Base-by-base conservation (phyloP, 1,140 invertebrate genomes). In the Palaemon carinicauda region DNA sequence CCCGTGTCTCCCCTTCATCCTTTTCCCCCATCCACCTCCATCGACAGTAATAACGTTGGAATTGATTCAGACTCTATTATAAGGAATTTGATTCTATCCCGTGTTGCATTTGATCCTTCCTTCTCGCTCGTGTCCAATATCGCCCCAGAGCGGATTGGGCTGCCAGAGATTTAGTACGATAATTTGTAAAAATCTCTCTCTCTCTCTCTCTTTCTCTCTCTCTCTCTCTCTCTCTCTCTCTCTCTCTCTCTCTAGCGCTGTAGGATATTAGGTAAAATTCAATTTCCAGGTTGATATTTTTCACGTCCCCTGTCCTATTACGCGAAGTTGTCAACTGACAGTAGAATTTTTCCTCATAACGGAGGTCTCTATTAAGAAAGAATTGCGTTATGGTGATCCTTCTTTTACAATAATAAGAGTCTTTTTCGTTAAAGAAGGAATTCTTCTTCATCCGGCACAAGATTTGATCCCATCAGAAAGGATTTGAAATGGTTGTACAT, bases 31-130 rank as follows among this genome's bases (percentile, higher is more conserved):
- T 69, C 65, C 24, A 27, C 51, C 5, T 12, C 7, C 29, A 60
- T 10, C 5, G 14, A 10, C 56, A 71, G 80, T 81, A 71, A 71
- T 71, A 81, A 81, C 80, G 33, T 31, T 81, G 60, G 33, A 71
- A 81, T 71, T 69, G 80, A 81, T 81, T 81, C 65, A 81, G 80
- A 81, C 50, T 81, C 79, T 56, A 69, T 81, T 71, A 81, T 81
- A 71, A 41, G 65, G 80, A 69, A 71, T 81, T 52, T 52, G 56
- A 71, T 69, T 69, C 80, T 52, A 24, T 69, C 33, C 80, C 7
- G 51, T 71, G 80, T 71, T 81, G 56, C 65, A 69, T 81, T 71
- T 81, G 56, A 81, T 81, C 80, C 56, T 71, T 51, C 79, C 29
- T 51, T 51, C 41, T 17, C 41, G 21, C 65, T 56, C 56, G 60